Conservation (phyloP, 1,140 invertebrate genomes). For the Diorhabda elongata region DNA sequence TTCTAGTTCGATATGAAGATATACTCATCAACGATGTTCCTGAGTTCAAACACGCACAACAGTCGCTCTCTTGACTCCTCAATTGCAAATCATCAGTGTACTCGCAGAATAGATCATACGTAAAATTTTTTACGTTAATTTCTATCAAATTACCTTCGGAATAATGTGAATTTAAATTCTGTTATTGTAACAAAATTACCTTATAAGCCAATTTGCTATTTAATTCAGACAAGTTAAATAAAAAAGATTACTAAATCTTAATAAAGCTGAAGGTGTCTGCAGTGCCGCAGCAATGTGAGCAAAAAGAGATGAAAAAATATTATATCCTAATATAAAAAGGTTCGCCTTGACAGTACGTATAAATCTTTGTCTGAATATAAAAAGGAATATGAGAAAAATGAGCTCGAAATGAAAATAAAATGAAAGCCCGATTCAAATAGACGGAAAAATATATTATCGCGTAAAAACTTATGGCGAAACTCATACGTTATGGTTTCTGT, state of each 20-base stretch:
- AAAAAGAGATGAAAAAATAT: conserved; percentile 41
- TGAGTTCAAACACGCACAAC: too few relatives aligned
- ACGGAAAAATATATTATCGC: conserved; percentile 44
- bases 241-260: conserved; percentile 40
- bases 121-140: too few relatives aligned
- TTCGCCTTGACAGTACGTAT: conserved; percentile 42
- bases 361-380: conserved; percentile 45
- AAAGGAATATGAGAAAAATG: conserved; percentile 46
- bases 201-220: conserved; percentile 36
- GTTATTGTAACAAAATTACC: conserved; percentile 5
- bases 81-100: too few relatives aligned
- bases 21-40: too few relatives aligned
- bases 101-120: too few relatives aligned
- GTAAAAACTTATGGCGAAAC: conserved; percentile 34
- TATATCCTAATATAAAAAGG: conserved; percentile 46
- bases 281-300: conserved; percentile 6
- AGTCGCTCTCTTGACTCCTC: too few relatives aligned
- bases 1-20: too few relatives aligned
- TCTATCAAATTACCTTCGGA: too few relatives aligned
- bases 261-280: conserved; percentile 36
- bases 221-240: conserved; percentile 31
- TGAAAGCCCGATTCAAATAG: conserved; percentile 43
- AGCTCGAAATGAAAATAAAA: conserved; percentile 46
- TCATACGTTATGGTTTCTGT: conserved; percentile 26
- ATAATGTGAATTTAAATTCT: background rate